Percentiles rank a stretch among this genome's conserved stretches.
Evolutionary conservation across 1,140 invertebrate species (phyloP).

Genomic region (Dinoponera quadriceps): DNA sequence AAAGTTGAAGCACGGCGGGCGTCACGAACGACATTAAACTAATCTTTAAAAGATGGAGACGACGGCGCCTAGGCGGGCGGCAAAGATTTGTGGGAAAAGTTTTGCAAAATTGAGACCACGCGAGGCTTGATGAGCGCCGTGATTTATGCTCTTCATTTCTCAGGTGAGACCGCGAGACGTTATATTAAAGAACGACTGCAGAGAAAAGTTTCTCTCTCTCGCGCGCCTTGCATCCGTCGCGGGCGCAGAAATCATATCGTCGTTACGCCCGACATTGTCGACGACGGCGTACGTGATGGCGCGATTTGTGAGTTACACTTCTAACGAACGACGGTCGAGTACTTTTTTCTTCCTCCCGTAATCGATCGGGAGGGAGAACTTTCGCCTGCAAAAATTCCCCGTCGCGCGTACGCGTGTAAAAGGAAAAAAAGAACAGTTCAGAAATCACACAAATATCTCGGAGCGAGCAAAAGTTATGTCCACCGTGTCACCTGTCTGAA

Average conservation of each 20-base stretch:
- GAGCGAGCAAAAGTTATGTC: too few species aligned
- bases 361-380: too few species aligned
- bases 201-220: slow-evolving; percentile 55
- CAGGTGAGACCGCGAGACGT: slow-evolving; percentile 61
- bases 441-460: too few species aligned
- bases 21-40: slow-evolving; percentile 43
- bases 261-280: slow-evolving; percentile 6
- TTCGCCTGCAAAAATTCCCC: neutral
- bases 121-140: slow-evolving; percentile 68
- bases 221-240: slow-evolving; percentile 19
- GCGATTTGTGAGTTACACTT: neutral
- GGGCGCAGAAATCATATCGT: slow-evolving; percentile 42
- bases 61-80: slow-evolving; percentile 50
- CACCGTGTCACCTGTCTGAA: too few species aligned
- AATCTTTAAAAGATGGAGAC: slow-evolving; percentile 67
- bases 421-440: too few species aligned
- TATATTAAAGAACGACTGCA: slow-evolving; percentile 64
- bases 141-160: slow-evolving; percentile 72
- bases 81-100: slow-evolving; percentile 69
- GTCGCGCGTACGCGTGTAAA: neutral
- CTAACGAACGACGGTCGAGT: neutral
- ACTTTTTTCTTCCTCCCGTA: neutral
- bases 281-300: neutral
- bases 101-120: slow-evolving; percentile 69
- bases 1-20: slow-evolving; percentile 61